Base-by-base conservation (phyloP, 2,888 invertebrate genomes). In the Altica lythri region DNA sequence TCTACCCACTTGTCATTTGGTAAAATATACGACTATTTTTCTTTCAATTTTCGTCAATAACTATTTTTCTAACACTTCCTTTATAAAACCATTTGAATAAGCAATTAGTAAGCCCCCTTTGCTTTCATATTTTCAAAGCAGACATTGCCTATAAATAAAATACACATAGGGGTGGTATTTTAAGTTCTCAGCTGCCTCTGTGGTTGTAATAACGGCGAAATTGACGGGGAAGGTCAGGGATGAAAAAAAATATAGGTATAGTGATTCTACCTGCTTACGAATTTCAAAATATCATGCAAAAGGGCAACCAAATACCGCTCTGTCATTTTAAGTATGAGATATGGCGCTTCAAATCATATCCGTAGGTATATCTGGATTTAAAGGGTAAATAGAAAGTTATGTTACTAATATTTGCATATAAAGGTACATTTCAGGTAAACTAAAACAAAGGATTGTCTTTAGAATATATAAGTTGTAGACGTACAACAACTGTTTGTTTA, bases 111-210 rank as follows among this genome's bases (percentile, higher is more conserved):
- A 32, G 38, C 43, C 48, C 53, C 42, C 29, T 42, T 40, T 30
- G 19, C 30, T 49, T 40, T 49, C 30, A 27, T 30, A 18, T 27
- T 49, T 40, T 49, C 30, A 27, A 29, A 55, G 37, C 45, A 35
- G 50, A 50, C 43, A 19, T 14, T 8, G 16, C 40, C 49, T 45
- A 40, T 45, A 49, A 47, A 52, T 52, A 49, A 43, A 55, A 44
- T 30, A 35, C 34, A 37, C 32, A 52, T 35, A 48, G 35, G 49
- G 49, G 52, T 51, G 54, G 53, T 29, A 37, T 52, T 45, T 55
- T 58, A 46, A 35, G 52, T 49, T 53, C 53, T 55, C 58, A 58
- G 58, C 58, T 54, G 57, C 47, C 19, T 16, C 25, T 46, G 13
- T 40, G 19, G 19, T 47, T 35, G 10, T 16, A 44, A 52, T 54